phyloP scores from a whole-genome alignment of 1,140 invertebrate species.

The Paraescarpia echinospica region DNA sequence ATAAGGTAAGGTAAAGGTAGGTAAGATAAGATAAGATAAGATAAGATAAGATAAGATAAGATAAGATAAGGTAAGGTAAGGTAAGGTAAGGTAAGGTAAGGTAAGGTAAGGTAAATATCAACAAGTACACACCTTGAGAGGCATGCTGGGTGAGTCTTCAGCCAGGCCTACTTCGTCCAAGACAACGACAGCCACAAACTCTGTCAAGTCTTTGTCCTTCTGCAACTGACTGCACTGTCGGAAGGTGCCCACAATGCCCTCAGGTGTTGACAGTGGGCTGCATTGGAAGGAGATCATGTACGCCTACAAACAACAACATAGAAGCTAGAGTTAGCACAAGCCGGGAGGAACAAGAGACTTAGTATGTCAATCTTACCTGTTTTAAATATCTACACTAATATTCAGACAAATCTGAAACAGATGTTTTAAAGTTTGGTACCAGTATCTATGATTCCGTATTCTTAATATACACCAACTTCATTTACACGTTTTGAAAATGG shows the following conservation, averaged over 20 bases:
- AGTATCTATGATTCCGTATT: no score
- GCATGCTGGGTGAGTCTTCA: conserved; percentile 50
- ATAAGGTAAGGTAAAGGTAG: not conserved
- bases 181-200: conserved; percentile 50
- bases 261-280: conserved; percentile 48
- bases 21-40: not conserved
- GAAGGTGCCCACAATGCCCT: conserved; percentile 50
- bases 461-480: no score
- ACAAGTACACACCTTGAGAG: conserved; percentile 44
- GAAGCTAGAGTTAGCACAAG: no score
- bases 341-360: not conserved
- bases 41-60: not conserved
- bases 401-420: no score
- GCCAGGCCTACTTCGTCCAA: conserved; percentile 54
- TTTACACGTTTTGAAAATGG: no score
- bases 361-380: no score
- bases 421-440: no score
- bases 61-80: not conserved
- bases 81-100: not conserved
- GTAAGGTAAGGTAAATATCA: not conserved
- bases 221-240: conserved; percentile 47
- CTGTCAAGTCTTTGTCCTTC: conserved; percentile 40
- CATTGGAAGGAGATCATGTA: conserved; percentile 55
- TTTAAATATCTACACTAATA: no score
- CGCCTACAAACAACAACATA: conserved; percentile 33